Percentiles rank a stretch among this genome's conserved stretches.
phyloP scores from a whole-genome alignment of 1,140 invertebrate species.

The Phymorhynchus buccinoides region DNA sequence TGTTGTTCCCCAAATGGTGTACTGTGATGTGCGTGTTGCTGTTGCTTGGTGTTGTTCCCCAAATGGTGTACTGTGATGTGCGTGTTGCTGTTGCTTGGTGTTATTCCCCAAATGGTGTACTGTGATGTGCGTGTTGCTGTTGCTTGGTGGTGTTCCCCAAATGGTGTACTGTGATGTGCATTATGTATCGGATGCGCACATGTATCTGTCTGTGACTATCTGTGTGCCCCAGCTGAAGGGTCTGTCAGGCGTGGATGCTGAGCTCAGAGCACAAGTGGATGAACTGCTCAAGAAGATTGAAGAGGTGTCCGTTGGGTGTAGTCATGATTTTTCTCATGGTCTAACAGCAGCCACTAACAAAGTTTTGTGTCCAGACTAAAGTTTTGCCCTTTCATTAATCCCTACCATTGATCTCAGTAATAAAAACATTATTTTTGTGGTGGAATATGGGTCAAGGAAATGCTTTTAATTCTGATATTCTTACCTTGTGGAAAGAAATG shows the following conservation, averaged over 20 bases:
- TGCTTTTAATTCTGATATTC: too few species aligned
- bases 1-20: too few species aligned
- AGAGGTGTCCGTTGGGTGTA: background rate
- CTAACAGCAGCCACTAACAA: background rate
- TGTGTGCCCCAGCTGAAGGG: background rate
- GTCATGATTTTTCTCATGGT: background rate
- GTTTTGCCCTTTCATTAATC: too few species aligned
- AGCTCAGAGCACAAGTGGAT: background rate
- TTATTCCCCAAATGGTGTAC: background rate
- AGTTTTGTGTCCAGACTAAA: background rate
- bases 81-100: too few species aligned
- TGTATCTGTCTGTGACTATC: background rate
- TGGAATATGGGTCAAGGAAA: too few species aligned
- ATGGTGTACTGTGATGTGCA: background rate
- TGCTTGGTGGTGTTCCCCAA: background rate
- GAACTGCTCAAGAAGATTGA: conserved; percentile 13
- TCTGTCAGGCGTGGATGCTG: conserved; percentile 12
- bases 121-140: background rate
- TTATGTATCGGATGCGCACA: background rate
- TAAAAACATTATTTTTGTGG: too few species aligned
- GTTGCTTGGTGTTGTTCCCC: background rate
- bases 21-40: too few species aligned
- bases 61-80: too few species aligned
- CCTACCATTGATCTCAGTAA: too few species aligned
- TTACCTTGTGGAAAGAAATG: too few species aligned